These are phyloP conservation scores for Pseudochaenichthys georgianus DNA, from an alignment of 2,797 vertebrate species.

Conservation along the genomic window DNA sequence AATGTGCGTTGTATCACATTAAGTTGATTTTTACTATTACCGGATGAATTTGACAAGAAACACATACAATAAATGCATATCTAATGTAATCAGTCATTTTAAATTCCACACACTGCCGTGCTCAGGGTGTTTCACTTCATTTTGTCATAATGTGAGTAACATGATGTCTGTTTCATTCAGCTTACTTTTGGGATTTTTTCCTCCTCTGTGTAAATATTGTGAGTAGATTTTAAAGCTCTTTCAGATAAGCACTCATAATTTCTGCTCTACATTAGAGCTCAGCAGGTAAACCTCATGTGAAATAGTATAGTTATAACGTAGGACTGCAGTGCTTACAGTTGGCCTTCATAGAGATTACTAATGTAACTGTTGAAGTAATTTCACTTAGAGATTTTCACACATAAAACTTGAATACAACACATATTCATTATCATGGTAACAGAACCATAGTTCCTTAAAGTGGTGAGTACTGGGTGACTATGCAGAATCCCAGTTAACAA, in stretches of 20 bases:
- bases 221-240: not conserved
- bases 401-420: slow-evolving; percentile 32
- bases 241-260: not conserved
- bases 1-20: not conserved
- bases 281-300: not conserved
- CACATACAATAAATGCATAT: no score
- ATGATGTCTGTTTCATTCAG: not conserved
- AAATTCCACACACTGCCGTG: not conserved
- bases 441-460: not conserved
- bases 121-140: not conserved
- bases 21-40: not conserved
- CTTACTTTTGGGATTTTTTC: no score
- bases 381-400: not conserved
- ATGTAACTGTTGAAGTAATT: not conserved
- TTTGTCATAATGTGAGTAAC: not conserved
- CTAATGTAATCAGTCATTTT: not conserved
- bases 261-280: not conserved
- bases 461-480: not conserved
- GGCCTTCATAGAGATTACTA: not conserved
- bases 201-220: not conserved
- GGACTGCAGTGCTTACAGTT: not conserved
- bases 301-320: not conserved
- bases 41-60: no score
- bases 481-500: no score
- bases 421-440: not conserved